phyloP scores from a whole-genome alignment of 2,113 vertebrate species.

The Oryzias melastigma region DNA sequence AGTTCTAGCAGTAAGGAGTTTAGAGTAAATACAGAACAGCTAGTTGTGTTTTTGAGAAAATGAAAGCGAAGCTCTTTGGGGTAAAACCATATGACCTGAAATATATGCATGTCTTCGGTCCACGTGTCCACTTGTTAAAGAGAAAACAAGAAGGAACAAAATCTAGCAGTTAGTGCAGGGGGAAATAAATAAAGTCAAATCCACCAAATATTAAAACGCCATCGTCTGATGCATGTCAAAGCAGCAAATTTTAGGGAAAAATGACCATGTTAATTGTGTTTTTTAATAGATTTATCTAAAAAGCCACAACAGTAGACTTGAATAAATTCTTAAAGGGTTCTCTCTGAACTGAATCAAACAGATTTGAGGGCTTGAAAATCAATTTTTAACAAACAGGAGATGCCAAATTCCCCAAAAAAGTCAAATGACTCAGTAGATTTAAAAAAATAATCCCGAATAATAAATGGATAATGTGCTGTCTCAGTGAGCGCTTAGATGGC shows the following conservation, averaged over 20 bases:
- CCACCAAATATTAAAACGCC: no score
- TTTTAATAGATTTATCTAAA: no score
- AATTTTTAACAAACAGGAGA: neutral
- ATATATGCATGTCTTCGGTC: no score
- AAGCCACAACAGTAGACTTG: neutral
- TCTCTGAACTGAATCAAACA: neutral
- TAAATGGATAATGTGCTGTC: constrained; percentile 2
- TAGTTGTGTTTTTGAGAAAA: neutral
- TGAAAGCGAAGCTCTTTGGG: neutral
- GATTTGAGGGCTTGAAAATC: neutral
- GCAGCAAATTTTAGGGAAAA: no score
- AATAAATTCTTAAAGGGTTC: neutral
- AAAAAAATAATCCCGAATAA: no score
- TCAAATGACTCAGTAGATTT: no score
- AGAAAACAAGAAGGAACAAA: neutral
- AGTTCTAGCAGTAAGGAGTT: no score
- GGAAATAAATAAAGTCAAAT: no score
- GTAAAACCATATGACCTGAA: neutral
- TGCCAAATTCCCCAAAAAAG: neutral
- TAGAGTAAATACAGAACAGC: no score
- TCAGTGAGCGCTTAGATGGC: constrained; percentile 7
- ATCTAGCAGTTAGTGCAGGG: no score
- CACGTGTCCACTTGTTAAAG: neutral
- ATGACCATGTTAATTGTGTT: no score
- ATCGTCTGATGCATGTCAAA: no score